These are phyloP conservation scores for Phaethon lepturus DNA, from an alignment of 2,113 vertebrate species.

Conservation along the genomic window DNA sequence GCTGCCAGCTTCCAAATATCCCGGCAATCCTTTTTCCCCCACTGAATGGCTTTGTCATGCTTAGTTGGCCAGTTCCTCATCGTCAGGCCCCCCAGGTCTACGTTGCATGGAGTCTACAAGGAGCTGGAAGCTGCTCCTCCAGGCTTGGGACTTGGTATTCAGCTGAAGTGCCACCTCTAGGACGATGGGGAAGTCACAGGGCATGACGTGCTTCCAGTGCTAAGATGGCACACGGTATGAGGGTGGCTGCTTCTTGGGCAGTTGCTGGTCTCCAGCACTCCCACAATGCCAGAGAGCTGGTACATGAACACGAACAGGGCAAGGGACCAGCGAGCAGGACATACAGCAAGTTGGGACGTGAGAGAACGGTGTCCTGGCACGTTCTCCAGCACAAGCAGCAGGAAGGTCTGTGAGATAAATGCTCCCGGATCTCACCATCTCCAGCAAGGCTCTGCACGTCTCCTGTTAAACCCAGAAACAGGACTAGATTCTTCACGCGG, in stretches of 20 bases:
- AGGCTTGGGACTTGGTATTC: not conserved
- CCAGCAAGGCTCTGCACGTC: not conserved
- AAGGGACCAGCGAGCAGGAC: rapidly evolving
- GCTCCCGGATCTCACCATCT: not conserved
- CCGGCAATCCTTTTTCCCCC: not conserved
- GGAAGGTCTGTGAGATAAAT: not conserved
- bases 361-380: not conserved
- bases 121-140: not conserved
- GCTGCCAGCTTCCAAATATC: not conserved
- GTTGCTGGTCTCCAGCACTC: not conserved
- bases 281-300: not conserved
- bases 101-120: rapidly evolving
- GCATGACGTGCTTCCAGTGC: too few species aligned
- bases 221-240: not conserved
- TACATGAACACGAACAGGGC: not conserved
- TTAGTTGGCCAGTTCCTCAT: rapidly evolving
- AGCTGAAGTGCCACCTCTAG: not conserved
- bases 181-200: not conserved
- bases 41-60: not conserved
- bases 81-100: not conserved
- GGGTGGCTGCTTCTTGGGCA: not conserved
- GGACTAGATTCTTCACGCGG: not conserved
- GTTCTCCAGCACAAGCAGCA: not conserved
- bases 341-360: rapidly evolving
- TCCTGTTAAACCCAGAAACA: not conserved